Evolutionary conservation across 1,140 invertebrate genomes (phyloP).

Genomic region (Druon quercuslanigerum): DNA sequence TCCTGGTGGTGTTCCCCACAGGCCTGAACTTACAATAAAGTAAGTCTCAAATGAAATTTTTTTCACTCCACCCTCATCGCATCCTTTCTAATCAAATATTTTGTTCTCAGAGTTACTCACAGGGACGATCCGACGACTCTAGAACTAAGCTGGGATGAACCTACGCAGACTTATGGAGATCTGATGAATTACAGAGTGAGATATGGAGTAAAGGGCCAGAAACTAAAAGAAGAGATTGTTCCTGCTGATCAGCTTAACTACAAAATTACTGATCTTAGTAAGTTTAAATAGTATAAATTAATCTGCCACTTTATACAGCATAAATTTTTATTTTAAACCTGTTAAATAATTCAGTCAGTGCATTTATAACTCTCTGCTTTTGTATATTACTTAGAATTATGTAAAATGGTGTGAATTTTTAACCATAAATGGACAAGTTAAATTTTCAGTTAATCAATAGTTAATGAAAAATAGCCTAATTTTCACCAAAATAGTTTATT

Average conservation of each 20-base stretch:
- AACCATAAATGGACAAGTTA: too few relatives aligned
- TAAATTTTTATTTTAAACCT: too few relatives aligned
- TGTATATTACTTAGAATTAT: too few relatives aligned
- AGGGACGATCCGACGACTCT: constrained; percentile 87
- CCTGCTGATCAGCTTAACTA: constrained; percentile 74
- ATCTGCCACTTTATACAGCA: too few relatives aligned
- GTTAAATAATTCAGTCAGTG: too few relatives aligned
- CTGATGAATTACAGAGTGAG: constrained; percentile 89
- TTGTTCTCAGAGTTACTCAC: constrained; percentile 81
- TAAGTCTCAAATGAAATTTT: constrained; percentile 63
- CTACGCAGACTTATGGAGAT: constrained; percentile 90
- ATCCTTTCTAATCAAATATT: neutral
- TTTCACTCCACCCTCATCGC: neutral
- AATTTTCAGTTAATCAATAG: too few relatives aligned
- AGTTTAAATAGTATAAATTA: constrained; percentile 26
- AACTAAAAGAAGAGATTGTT: constrained; percentile 82
- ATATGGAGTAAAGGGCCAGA: constrained; percentile 91
- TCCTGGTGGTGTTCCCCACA: constrained; percentile 93
- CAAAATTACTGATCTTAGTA: constrained; percentile 77
- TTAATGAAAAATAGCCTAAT: too few relatives aligned
- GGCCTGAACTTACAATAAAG: constrained; percentile 91
- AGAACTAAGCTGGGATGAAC: constrained; percentile 93
- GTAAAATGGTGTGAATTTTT: too few relatives aligned
- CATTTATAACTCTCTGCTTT: neutral
- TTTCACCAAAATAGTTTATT: too few relatives aligned